Percentiles rank a stretch among this genome's conserved stretches.
Evolutionary conservation across 2,113 vertebrate genomes (phyloP).

Genomic region (Siniperca knerii): DNA sequence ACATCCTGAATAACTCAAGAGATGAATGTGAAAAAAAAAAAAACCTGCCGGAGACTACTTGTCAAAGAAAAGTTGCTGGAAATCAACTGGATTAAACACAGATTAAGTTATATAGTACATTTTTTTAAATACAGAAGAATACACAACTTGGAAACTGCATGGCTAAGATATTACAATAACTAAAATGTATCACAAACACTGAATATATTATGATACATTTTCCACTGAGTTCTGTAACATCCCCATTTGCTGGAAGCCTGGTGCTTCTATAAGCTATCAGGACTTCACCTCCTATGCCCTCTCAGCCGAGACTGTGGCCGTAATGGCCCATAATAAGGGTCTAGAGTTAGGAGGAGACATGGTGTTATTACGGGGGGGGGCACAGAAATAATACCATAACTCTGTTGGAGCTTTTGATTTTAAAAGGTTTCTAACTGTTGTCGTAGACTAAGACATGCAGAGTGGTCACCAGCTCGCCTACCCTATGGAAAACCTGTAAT

Average conservation of each 20-base stretch:
- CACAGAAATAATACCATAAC: constrained; percentile 57
- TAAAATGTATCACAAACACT: background rate
- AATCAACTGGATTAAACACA: constrained; percentile 23
- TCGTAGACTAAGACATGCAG: constrained; percentile 57
- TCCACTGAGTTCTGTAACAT: constrained; percentile 32
- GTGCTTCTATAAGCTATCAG: constrained; percentile 75
- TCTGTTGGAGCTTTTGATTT: constrained; percentile 65
- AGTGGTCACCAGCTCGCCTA: constrained; percentile 71
- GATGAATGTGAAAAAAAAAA: constrained; percentile 27
- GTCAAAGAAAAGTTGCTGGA: constrained; percentile 33
- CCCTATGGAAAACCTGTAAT: constrained; percentile 78
- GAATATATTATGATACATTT: constrained; percentile 33
- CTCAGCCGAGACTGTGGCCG: constrained; percentile 73
- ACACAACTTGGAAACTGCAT: background rate
- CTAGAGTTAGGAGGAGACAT: constrained; percentile 71
- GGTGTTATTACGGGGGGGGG: constrained; percentile 70
- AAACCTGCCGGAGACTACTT: constrained; percentile 26
- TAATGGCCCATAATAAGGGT: constrained; percentile 80
- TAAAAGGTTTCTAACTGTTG: constrained; percentile 64
- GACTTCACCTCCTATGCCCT: constrained; percentile 70
- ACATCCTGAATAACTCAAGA: constrained; percentile 52
- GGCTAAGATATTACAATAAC: background rate
- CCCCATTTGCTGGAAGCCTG: constrained; percentile 34
- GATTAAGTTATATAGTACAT: background rate
- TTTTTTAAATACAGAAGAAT: background rate